These are phyloP conservation scores for Ciona savignyi DNA, from an alignment of 23 tunicate genomes.

Conservation along the genomic window DNA sequence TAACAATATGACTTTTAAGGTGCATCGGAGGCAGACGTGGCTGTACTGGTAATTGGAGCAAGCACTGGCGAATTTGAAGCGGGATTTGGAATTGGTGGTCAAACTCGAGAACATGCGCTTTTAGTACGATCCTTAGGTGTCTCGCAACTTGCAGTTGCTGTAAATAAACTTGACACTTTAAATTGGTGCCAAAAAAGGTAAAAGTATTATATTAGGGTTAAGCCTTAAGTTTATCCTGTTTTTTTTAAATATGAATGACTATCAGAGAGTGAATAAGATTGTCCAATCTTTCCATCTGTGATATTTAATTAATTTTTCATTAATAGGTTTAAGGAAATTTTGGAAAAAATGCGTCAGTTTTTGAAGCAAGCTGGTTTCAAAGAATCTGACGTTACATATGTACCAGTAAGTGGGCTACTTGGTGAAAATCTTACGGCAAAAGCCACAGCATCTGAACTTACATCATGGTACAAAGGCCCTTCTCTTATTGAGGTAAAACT, in stretches of 20 bases:
- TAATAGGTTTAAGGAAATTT: constrained; percentile 67
- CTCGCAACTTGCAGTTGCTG: constrained; percentile 88
- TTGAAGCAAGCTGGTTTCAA: constrained; percentile 80
- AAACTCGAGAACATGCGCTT: constrained; percentile 88
- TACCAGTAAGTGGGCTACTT: constrained; percentile 83
- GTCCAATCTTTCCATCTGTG: background rate
- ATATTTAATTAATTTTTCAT: background rate
- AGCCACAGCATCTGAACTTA: constrained; percentile 25
- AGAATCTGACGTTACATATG: constrained; percentile 59
- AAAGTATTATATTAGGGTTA: background rate
- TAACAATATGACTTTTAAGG: constrained; percentile 38
- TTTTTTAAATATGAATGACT: too few relatives aligned
- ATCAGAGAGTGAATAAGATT: too few relatives aligned
- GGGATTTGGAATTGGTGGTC: constrained; percentile 95
- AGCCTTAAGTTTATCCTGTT: background rate
- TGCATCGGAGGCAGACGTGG: constrained; percentile 96
- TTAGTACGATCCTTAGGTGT: constrained; percentile 90
- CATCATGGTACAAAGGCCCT: constrained; percentile 85
- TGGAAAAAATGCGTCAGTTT: constrained; percentile 39
- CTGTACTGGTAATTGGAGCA: constrained; percentile 86
- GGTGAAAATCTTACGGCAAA: constrained; percentile 59
- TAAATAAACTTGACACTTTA: constrained; percentile 83
- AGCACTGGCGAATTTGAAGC: constrained; percentile 95
- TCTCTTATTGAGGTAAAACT: constrained; percentile 12
- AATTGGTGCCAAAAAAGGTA: constrained; percentile 72